phyloP scores from a whole-genome alignment of 2,113 vertebrate genomes.

The Pelecanoides urinatrix region DNA sequence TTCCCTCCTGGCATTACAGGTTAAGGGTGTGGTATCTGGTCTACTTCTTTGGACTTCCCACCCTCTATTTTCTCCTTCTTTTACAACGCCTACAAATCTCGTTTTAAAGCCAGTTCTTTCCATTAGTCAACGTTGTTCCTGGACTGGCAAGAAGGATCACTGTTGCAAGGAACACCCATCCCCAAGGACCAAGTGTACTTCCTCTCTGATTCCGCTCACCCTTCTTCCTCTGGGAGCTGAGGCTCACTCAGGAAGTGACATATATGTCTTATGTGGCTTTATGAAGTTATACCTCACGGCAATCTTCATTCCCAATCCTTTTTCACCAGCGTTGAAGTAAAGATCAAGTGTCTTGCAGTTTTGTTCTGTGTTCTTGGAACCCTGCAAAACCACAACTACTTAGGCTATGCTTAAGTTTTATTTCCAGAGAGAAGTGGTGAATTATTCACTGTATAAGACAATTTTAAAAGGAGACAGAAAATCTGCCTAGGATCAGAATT shows the following conservation, averaged over 20 bases:
- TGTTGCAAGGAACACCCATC: slow-evolving; percentile 20
- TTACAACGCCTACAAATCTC: background rate
- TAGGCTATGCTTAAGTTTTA: background rate
- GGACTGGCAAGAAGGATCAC: background rate
- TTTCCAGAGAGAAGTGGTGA: background rate
- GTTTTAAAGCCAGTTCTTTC: background rate
- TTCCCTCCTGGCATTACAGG: background rate
- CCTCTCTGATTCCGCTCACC: background rate
- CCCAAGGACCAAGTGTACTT: background rate
- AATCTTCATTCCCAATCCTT: background rate
- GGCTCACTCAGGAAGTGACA: background rate
- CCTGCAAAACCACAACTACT: background rate
- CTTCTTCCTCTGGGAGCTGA: background rate
- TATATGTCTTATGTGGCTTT: background rate
- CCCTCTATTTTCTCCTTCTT: background rate
- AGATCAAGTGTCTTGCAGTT: background rate
- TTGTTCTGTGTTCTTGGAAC: background rate
- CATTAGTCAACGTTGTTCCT: background rate
- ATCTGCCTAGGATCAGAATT: background rate
- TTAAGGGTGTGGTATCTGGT: background rate
- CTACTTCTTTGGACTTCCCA: background rate
- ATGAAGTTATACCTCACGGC: background rate
- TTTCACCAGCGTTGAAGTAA: background rate
- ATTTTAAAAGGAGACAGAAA: background rate
- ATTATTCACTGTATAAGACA: background rate